Evolutionary conservation across 2,888 invertebrate species (phyloP), one percentile per base, ranked within the genome.

Genomic region (Linyphia triangularis): DNA sequence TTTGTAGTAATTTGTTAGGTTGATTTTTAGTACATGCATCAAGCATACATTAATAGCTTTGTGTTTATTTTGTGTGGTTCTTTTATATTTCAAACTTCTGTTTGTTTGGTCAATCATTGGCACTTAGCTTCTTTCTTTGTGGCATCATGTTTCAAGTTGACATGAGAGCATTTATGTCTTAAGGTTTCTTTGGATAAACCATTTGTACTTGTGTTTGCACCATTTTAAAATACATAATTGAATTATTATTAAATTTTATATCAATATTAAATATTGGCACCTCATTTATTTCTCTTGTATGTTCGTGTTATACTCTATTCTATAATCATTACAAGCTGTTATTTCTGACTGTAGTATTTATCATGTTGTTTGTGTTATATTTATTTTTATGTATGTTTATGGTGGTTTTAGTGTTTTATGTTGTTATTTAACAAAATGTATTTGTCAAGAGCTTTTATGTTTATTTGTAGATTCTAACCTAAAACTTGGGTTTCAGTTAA

Each of bases 61-160:
- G 16, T 59, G 16, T 65, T 28, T 26, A 26, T 57, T 57, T 51
- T 57, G 6, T 69, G 22, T 40, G 2, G 24, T n/a, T 61, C 19
- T 59, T 9, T 19, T 19, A 61, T 33, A 37, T 10, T 69, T 5
- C 10, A 37, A 6, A n/a, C 19, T 69, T 37, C 9, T 65, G n/a
- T 51, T 69, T n/a, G n/a, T 73, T 73, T 73, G 10, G 13, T 59
- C 13, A 59, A 40, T 75, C 51, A 79, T 83, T 85, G 85, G 85
- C 78, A 85, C 85, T 85, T 85, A 85, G 85, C 51, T 61, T 72
- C 85, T 85, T 85, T 85, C 85, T 72, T 72, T 82, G 7, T 33
- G 33, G 33, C 59, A 22, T 24, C 61, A 33, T 57, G n/a, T 73
- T 33, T n/a, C 10, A 63, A 51, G n/a, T 51, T 51, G 16, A 5